Evolutionary conservation across 1,140 invertebrate genomes (phyloP), one percentile per base, ranked within the genome.

Genomic region (Littorina saxatilis): DNA sequence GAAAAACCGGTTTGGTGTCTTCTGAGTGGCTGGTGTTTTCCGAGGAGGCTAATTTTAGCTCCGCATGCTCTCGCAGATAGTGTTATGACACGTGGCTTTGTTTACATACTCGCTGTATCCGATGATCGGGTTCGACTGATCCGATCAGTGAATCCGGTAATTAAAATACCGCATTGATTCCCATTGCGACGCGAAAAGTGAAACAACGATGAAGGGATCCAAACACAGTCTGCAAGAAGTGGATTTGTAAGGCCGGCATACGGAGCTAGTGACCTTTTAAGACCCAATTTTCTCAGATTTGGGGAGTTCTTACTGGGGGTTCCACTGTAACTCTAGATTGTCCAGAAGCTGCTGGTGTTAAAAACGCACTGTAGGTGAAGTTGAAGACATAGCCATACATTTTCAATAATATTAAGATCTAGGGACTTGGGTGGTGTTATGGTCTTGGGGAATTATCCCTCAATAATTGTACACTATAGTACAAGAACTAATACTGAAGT

Each of bases 1-100:
- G 20, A 20, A 50, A 73, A 73, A 73, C 70, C 70, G 70, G 70
- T 73, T 73, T 73, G 70, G 70, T 73, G 40, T 29, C 70, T 73
- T 73, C 70, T 73, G 70, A 68, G 5, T 68, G 63, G 58, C 58
- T 61, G 58, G 58, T 61, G 32, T 39, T 23, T 73, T 73, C 70
- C n/a, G n/a, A n/a, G n/a, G n/a, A n/a, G n/a, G n/a, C n/a, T 73
- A 73, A 50, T 27, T 50, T 73, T 73, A 73, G 39, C 40, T 27
- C 5, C n/a, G 40, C 37, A 13, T 13, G 15, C 7, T 7, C 35
- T 52, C 20, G 13, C 40, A 11, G 63, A 23, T 9, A 35, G 63
- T 5, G 23, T 9, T 23, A 13, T 7, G 27, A 68, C 63, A 68
- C 35, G 63, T 68, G 63, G 29, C 29, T 73, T 29, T 29, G 43